Evolutionary conservation across 1,140 invertebrate genomes (phyloP).

Genomic region (Aphaenogaster rudis): DNA sequence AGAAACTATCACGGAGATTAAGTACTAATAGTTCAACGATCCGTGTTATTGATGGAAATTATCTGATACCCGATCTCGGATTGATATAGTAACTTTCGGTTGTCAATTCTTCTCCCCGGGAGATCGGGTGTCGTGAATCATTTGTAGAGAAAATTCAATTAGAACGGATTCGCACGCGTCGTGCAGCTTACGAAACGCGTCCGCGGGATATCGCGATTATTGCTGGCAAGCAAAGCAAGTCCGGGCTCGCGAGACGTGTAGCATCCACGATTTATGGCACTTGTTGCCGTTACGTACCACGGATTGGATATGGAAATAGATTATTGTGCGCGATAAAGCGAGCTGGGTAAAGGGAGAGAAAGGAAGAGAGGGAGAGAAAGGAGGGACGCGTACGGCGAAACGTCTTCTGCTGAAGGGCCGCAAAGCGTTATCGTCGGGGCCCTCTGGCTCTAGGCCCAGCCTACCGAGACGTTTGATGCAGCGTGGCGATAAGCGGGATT

Average conservation of each 20-base stretch:
- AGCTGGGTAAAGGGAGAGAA: not conserved
- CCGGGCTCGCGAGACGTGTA: not conserved
- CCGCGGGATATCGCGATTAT: slow-evolving; percentile 16
- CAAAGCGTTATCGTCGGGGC: not conserved
- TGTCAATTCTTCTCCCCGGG: not conserved
- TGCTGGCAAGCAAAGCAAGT: not conserved
- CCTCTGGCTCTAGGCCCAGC: not conserved
- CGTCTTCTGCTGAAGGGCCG: slow-evolving; percentile 10
- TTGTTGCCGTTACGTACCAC: slow-evolving; percentile 30
- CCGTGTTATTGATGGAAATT: slow-evolving; percentile 3
- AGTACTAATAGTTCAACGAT: not conserved
- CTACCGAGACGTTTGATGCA: not conserved
- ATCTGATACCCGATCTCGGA: not conserved
- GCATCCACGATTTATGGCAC: slow-evolving; percentile 41
- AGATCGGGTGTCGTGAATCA: slow-evolving; percentile 6
- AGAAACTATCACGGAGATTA: no score
- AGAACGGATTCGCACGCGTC: not conserved
- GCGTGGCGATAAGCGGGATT: slow-evolving; percentile 9
- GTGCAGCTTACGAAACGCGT: not conserved
- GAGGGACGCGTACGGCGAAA: not conserved
- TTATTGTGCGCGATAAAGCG: slow-evolving; percentile 45
- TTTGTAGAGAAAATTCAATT: slow-evolving; percentile 11
- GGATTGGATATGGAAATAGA: slow-evolving; percentile 61
- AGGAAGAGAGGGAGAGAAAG: not conserved
- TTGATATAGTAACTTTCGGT: not conserved